Base-by-base conservation (phyloP, 2,797 vertebrate genomes). In the Psittacula derbiana region DNA sequence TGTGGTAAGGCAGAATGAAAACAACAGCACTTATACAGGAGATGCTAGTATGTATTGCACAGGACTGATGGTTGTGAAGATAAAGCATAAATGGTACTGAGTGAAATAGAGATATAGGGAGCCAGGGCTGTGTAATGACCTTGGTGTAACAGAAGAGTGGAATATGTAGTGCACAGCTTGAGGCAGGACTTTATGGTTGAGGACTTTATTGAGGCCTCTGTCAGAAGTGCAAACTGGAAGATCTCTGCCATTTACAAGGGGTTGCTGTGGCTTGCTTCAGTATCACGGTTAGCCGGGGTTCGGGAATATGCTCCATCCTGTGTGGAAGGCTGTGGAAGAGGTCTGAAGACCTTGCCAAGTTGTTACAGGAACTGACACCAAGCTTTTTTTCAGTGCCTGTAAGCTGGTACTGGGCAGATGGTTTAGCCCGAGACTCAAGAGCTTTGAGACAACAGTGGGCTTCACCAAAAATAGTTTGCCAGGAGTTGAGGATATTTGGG, bases 181-280 rank as follows among this genome's bases (percentile, higher is more conserved):
- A 87, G 76, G 86, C 61, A 57, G 46, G 30, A 49, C 71, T 93
- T 60, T 80, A 95, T 50, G 47, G 71, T 31, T 73, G 79, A 91
- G 84, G 62, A 44, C 49, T 36, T 58, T 25, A 79, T 30, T 85
- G 58, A 66, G 80, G 74, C 31, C 50, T 76, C 10, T 46, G 64
- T 14, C 60, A 80, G 57, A 58, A 44, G 40, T 16, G 57, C 25
- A 33, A 60, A 78, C 12, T 43, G 38, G 31, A 38, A 40, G 57
- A 67, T 50, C 75, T 17, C 69, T 92, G 33, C 57, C 12, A 2
- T 58, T 80, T 73, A 1, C 4, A 49, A 52, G 76, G 41, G 25
- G 21, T 38, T 82, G 30, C 44, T 47, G 41, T 14, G 85, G 31
- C 41, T 92, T 43, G 12, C 38, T 89, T 72, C 71, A 55, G 40